Percentiles rank a stretch among this genome's conserved stretches.
These are phyloP conservation scores for Nasonia vitripennis DNA, from an alignment of 1,140 invertebrate species.

Conservation along the genomic window DNA sequence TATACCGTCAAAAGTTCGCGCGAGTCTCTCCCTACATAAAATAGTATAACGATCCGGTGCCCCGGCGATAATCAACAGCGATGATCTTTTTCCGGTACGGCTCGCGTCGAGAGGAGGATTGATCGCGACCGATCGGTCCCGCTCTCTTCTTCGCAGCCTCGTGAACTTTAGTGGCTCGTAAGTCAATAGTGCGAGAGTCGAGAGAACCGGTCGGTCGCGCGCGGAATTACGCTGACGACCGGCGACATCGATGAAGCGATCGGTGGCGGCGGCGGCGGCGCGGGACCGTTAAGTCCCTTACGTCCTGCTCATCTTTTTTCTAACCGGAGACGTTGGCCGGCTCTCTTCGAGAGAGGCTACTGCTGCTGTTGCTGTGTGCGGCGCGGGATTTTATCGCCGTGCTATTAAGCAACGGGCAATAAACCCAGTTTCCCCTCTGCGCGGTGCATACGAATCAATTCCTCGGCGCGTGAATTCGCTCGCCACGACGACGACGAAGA, in stretches of 20 bases:
- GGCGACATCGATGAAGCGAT: constrained; percentile 49
- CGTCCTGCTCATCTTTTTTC: not conserved
- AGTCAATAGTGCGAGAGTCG: constrained; percentile 7
- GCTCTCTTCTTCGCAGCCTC: not conserved
- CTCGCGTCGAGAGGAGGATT: not conserved
- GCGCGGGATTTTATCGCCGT: not conserved
- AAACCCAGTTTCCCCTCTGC: constrained; percentile 53
- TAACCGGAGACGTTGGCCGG: not conserved
- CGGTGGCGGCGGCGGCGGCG: not conserved
- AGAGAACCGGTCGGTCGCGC: constrained; percentile 32
- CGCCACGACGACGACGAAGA: not conserved
- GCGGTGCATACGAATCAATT: constrained; percentile 7
- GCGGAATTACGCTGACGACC: constrained; percentile 25
- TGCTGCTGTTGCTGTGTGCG: not conserved
- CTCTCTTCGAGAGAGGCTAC: not conserved
- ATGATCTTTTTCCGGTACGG: constrained; percentile 7
- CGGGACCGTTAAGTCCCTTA: constrained; percentile 35
- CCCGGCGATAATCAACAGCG: not conserved
- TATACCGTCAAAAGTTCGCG: not conserved
- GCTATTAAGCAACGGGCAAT: constrained; percentile 52
- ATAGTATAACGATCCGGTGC: not conserved
- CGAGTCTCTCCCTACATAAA: not conserved
- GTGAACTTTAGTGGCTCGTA: constrained; percentile 34
- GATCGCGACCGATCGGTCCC: not conserved
- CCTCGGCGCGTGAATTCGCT: constrained; percentile 4